Evolutionary conservation across 1,140 invertebrate genomes (phyloP).

Genomic region (Drosophila parvula): DNA sequence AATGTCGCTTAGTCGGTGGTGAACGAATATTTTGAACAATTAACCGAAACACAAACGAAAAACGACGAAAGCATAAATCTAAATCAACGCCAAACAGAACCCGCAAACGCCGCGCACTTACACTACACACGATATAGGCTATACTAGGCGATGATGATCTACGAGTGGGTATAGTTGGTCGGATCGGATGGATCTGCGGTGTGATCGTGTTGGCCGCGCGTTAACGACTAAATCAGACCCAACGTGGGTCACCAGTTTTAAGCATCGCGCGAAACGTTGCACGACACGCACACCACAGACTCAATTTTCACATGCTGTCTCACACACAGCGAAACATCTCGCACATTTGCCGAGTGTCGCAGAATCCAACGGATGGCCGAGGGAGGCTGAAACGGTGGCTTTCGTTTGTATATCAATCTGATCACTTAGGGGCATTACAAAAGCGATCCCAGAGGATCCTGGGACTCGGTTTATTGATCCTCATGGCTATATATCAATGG

Average conservation of each 20-base stretch:
- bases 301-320: background rate
- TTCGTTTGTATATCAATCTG: conserved; percentile 25
- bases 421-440: conserved; percentile 14
- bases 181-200: conserved; percentile 56
- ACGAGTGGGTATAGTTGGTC: conserved; percentile 18
- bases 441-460: background rate
- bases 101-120: conserved; percentile 32
- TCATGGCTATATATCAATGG: background rate
- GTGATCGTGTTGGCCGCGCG: conserved; percentile 83
- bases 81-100: conserved; percentile 30
- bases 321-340: conserved; percentile 25
- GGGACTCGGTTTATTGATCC: conserved; percentile 8
- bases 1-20: background rate
- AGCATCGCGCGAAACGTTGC: conserved; percentile 70
- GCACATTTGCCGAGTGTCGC: conserved; percentile 45
- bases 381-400: background rate
- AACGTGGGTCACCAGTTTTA: conserved; percentile 80
- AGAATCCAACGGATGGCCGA: conserved; percentile 14
- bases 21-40: conserved; percentile 13
- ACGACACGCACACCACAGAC: conserved; percentile 34
- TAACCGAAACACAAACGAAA: conserved; percentile 17
- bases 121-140: conserved; percentile 10
- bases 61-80: conserved; percentile 41
- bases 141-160: conserved; percentile 10
- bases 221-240: conserved; percentile 81